These are phyloP conservation scores for Saccopteryx leptura DNA, from an alignment of 2,113 vertebrate genomes.

Conservation along the genomic window DNA sequence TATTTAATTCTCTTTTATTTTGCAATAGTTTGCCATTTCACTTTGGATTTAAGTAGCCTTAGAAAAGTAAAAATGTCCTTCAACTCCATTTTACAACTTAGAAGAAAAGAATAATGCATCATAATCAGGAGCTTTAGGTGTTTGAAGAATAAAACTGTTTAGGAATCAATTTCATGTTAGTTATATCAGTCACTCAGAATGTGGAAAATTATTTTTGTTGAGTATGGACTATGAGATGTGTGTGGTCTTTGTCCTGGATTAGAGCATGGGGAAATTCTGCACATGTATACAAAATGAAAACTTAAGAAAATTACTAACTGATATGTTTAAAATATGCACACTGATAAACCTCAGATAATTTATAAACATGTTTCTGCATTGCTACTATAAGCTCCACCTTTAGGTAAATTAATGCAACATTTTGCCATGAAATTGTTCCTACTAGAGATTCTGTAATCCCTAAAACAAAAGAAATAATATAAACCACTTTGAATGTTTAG, in stretches of 20 bases:
- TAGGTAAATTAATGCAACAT: background rate
- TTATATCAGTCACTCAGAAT: slow-evolving; percentile 26
- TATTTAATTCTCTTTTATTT: slow-evolving; percentile 26
- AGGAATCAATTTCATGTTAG: background rate
- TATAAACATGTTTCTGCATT: background rate
- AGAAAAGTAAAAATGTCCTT: slow-evolving; percentile 44
- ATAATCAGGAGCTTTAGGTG: background rate
- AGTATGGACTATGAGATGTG: background rate
- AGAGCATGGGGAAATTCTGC: background rate
- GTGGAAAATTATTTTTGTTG: background rate
- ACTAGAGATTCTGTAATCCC: background rate
- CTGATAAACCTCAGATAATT: background rate
- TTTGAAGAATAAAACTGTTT: slow-evolving; percentile 38
- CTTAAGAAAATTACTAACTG: background rate
- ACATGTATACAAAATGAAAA: background rate
- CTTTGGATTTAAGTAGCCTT: slow-evolving; percentile 41
- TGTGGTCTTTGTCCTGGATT: background rate
- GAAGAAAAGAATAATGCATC: background rate
- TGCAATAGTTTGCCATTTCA: slow-evolving; percentile 29
- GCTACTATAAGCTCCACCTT: background rate
- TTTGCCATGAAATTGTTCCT: slow-evolving; percentile 25
- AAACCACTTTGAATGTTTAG: slow-evolving; percentile 10
- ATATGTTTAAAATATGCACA: background rate
- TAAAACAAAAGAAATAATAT: slow-evolving; percentile 34
- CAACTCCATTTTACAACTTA: background rate